Percentiles rank a stretch among this genome's conserved stretches.
These are phyloP conservation scores for Aphelenchoides fujianensis DNA, from an alignment of 1,140 invertebrate species.

Conservation along the genomic window DNA sequence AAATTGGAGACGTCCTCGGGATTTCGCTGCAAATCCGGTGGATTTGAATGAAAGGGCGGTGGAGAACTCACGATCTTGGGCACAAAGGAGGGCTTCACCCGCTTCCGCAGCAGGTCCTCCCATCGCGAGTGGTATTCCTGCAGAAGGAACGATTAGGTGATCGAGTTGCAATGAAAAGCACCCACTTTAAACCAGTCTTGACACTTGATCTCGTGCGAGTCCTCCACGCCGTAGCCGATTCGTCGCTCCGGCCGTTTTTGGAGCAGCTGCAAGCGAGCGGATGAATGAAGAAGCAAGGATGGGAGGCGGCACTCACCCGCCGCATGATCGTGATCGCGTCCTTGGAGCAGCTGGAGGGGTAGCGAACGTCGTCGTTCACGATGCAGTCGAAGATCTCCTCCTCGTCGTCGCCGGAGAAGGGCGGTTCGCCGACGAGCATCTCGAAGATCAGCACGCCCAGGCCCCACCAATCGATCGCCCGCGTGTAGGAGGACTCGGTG, in stretches of 20 bases:
- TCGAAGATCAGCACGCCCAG: constrained; percentile 98
- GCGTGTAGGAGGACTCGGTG: constrained; percentile 93
- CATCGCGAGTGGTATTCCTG: constrained; percentile 21
- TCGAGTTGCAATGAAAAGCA: no score
- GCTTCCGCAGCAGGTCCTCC: constrained; percentile 75
- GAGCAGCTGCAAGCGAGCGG: constrained; percentile 74
- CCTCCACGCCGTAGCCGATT: constrained; percentile 91
- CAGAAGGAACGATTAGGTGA: no score
- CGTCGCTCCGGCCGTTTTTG: constrained; percentile 94
- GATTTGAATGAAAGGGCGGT: constrained; percentile 1
- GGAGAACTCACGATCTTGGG: constrained; percentile 70
- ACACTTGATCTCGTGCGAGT: constrained; percentile 98
- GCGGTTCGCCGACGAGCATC: constrained; percentile 99
- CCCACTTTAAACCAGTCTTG: constrained; percentile 83
- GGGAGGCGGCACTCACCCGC: constrained; percentile 70
- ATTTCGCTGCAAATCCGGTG: constrained; percentile 69
- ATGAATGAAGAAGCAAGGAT: constrained; percentile 21
- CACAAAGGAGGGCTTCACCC: constrained; percentile 70
- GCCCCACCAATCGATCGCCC: constrained; percentile 99
- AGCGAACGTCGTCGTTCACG: constrained; percentile 97
- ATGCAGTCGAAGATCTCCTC: constrained; percentile 99
- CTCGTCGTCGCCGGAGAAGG: constrained; percentile 98
- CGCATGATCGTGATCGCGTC: constrained; percentile 99
- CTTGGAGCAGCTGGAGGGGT: constrained; percentile 81
- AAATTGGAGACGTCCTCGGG: constrained; percentile 98